Evolutionary conservation across 1,140 invertebrate genomes (phyloP).

Genomic region (Theocolax elegans): DNA sequence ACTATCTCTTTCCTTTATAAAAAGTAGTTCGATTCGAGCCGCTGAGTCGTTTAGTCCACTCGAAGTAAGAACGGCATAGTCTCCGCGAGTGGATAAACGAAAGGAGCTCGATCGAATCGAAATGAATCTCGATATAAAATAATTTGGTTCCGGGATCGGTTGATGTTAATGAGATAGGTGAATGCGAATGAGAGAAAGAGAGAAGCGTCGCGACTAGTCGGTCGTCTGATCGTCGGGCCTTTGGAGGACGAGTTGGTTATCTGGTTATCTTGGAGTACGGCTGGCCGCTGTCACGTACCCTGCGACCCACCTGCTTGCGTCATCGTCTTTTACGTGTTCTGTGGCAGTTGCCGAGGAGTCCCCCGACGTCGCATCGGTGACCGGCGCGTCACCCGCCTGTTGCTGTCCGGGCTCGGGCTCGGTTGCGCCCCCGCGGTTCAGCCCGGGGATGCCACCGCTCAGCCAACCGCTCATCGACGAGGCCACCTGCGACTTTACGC

Average conservation of each 20-base stretch:
- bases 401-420: conserved; percentile 58
- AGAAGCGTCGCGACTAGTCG: no score
- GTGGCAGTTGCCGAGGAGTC: conserved; percentile 55
- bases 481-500: conserved; percentile 83
- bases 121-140: no score
- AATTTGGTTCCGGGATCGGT: no score
- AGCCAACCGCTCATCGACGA: conserved; percentile 83
- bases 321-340: conserved; percentile 77
- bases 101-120: no score
- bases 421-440: conserved; percentile 68
- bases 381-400: no score
- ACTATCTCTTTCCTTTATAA: no score
- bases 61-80: no score
- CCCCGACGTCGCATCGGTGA: conserved; percentile 65
- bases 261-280: conserved; percentile 31
- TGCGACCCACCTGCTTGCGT: conserved; percentile 73
- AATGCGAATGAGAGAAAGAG: no score
- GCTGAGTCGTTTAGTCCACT: no score
- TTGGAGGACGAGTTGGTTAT: conserved; percentile 9
- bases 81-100: no score
- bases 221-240: neutral
- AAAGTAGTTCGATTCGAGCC: no score
- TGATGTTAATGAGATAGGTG: no score
- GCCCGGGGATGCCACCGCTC: conserved; percentile 74
- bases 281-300: conserved; percentile 51